Base-by-base conservation (phyloP, 2,888 invertebrate species). In the Luperina nickerlii region DNA sequence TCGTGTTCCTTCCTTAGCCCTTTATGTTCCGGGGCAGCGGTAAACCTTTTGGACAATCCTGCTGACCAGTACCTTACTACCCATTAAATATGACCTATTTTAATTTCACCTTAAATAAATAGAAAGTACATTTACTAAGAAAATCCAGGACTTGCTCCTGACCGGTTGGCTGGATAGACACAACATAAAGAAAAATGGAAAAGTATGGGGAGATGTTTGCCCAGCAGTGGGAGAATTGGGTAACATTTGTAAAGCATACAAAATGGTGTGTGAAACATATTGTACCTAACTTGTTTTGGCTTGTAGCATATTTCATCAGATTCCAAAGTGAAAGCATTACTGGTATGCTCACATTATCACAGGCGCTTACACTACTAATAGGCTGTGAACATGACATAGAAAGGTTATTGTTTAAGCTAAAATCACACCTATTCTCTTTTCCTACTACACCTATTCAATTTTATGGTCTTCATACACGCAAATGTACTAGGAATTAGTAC, bases 301-400 rank as follows among this genome's bases (percentile, higher is more conserved):
- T 62, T 77, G 70, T 74, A 86, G 88, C 88, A 91, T 90, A 90
- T 90, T 92, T 91, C 90, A 91, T 90, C 85, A 90, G 86, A 86
- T 87, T 86, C 76, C 89, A 86, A 94, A 95, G 96, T 96, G 96
- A 96, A 96, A 96, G 96, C 93, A 93, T 85, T 89, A 90, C 88
- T 91, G 91, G 92, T 93, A 93, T 94, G 93, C 90, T 92, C 90
- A 92, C 92, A 92, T 92, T 93, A 93, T 92, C 88, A 91, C 90
- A 90, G 89, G 85, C 92, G 93, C 91, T 92, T 90, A 90, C 90
- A 92, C 91, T 92, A 86, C 89, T 92, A 90, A 92, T 91, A 90
- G 84, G 88, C 90, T 91, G 90, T 91, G 90, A 92, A 92, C 89
- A 90, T 90, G 91, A 90, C 82, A 91, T 91, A 83, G 88, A 87